phyloP scores from a whole-genome alignment of 2,888 invertebrate species.

The Tyria jacobaeae region DNA sequence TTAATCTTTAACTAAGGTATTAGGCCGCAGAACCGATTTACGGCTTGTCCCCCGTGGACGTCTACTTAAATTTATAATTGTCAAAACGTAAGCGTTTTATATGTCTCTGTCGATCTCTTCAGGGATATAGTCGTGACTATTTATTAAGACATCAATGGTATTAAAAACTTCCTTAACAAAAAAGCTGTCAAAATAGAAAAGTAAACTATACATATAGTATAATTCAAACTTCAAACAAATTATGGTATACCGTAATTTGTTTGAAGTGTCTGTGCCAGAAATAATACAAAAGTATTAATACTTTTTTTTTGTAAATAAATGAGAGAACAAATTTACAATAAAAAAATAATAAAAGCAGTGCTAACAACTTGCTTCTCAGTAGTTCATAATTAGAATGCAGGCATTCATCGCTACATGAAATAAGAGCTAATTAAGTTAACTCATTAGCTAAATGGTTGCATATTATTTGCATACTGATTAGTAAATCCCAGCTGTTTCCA shows the following conservation, averaged over 20 bases:
- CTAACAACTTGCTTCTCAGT: not conserved
- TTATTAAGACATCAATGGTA: too few relatives aligned
- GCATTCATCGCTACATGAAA: not conserved
- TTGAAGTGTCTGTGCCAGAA: not conserved
- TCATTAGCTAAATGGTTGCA: constrained; percentile 1
- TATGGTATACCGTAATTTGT: not conserved
- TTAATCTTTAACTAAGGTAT: too few relatives aligned
- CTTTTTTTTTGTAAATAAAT: not conserved
- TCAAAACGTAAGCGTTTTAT: too few relatives aligned
- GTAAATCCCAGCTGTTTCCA: not conserved
- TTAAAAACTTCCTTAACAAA: too few relatives aligned
- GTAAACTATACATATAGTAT: too few relatives aligned
- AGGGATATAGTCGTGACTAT: too few relatives aligned
- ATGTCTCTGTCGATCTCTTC: too few relatives aligned
- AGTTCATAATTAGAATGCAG: not conserved
- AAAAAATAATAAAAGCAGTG: not conserved
- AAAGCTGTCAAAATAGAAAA: too few relatives aligned
- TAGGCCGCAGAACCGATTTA: too few relatives aligned
- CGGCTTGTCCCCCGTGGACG: too few relatives aligned
- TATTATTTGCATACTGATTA: not conserved
- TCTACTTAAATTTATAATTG: too few relatives aligned
- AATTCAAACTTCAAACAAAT: too few relatives aligned
- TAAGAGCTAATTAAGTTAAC: not conserved
- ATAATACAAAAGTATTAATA: not conserved
- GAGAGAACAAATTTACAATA: not conserved